phyloP scores from a whole-genome alignment of 2,797 vertebrate species.

The Cheirogaleus major region DNA sequence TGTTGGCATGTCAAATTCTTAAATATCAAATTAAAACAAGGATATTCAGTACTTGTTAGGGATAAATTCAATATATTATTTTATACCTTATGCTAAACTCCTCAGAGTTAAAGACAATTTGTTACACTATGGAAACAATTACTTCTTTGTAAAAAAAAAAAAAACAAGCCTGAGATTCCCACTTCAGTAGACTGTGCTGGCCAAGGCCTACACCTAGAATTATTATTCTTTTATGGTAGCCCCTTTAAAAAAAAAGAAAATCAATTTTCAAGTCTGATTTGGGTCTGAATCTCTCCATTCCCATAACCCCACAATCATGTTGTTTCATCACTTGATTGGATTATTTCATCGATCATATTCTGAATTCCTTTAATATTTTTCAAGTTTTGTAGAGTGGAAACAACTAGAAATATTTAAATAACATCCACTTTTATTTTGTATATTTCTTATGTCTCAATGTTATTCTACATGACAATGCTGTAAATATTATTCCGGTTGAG shows the following conservation, averaged over 20 bases:
- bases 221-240: background rate
- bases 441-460: background rate
- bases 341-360: background rate
- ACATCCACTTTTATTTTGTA: background rate
- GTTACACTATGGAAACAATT: background rate
- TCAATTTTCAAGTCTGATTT: background rate
- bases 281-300: background rate
- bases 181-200: background rate
- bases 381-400: background rate
- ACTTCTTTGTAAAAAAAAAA: background rate
- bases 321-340: background rate
- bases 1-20: background rate
- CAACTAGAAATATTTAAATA: background rate
- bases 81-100: background rate
- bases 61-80: background rate
- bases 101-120: background rate
- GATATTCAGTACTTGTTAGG: background rate
- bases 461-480: background rate
- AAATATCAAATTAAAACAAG: background rate
- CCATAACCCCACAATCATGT: background rate
- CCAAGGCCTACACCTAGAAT: background rate
- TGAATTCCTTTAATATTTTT: background rate
- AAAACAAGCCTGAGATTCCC: background rate
- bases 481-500: background rate
- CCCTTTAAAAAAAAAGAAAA: background rate